Evolutionary conservation across 2,797 vertebrate species (phyloP).

Genomic region (Knipowitschia caucasica): DNA sequence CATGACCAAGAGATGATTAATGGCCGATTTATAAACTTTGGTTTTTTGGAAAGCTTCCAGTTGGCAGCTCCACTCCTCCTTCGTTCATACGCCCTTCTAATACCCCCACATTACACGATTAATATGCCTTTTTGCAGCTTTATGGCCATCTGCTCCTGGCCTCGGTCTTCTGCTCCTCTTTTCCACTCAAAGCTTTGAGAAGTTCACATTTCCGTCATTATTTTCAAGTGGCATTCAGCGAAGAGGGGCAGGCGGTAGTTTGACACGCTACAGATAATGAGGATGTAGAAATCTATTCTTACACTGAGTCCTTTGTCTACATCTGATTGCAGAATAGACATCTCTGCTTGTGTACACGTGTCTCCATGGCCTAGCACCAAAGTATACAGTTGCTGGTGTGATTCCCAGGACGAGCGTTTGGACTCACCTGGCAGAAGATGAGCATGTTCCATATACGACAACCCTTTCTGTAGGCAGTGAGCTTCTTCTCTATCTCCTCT

Average conservation of each 20-base stretch:
- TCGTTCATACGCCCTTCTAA: background rate
- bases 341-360: too few species aligned
- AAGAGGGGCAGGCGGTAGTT: background rate
- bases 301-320: too few species aligned
- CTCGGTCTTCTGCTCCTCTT: background rate
- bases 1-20: too few species aligned
- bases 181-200: background rate
- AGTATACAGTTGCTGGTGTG: too few species aligned
- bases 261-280: conserved; percentile 9
- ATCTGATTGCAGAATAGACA: too few species aligned
- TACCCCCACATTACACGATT: background rate
- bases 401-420: too few species aligned
- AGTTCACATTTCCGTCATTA: background rate
- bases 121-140: conserved; percentile 5
- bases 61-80: background rate
- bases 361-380: too few species aligned
- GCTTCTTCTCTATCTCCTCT: conserved; percentile 98
- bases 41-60: background rate
- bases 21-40: background rate
- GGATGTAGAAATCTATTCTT: background rate
- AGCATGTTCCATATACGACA: conserved; percentile 97
- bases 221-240: background rate
- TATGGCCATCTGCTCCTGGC: background rate
- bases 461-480: conserved; percentile 90
- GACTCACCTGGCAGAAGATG: conserved; percentile 94